A percentile compares a stretch with the other conserved stretches of the same genome.
Evolutionary conservation across 2,888 invertebrate genomes (phyloP).

Genomic region (Heliconius sara): DNA sequence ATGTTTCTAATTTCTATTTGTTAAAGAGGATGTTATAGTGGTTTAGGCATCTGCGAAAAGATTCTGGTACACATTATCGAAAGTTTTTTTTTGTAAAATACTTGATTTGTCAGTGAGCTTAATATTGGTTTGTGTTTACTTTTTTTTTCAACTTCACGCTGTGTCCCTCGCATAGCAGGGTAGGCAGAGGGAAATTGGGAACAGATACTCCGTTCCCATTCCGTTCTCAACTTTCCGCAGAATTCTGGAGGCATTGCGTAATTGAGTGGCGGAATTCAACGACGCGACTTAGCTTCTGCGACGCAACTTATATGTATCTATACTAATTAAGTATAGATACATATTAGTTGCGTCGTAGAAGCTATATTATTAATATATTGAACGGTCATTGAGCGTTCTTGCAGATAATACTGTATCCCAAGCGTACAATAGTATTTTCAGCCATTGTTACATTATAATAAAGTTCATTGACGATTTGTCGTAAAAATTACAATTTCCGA

Average conservation of each 20-base stretch:
- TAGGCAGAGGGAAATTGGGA: too few species aligned
- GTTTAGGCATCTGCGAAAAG: slow-evolving; percentile 23
- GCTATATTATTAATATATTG: neutral
- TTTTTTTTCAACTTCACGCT: too few species aligned
- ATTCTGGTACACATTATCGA: neutral
- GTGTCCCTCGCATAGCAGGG: too few species aligned
- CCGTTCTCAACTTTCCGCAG: too few species aligned
- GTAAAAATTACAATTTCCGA: slow-evolving; percentile 44
- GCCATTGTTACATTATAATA: slow-evolving; percentile 38
- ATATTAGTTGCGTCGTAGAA: too few species aligned
- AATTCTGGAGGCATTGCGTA: too few species aligned
- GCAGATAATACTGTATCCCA: slow-evolving; percentile 30
- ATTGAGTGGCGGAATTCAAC: too few species aligned
- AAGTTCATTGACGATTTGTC: slow-evolving; percentile 39
- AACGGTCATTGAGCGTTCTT: slow-evolving; percentile 25
- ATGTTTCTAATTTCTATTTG: slow-evolving; percentile 28
- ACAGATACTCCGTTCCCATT: too few species aligned
- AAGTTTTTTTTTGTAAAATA: neutral
- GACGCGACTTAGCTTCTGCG: too few species aligned
- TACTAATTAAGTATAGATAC: too few species aligned
- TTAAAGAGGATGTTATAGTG: slow-evolving; percentile 32
- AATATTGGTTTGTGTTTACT: neutral
- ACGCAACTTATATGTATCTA: too few species aligned
- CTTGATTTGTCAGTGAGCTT: neutral
- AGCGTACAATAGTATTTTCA: slow-evolving; percentile 35